These are phyloP conservation scores for Typhlomys cinereus DNA, from an alignment of 2,113 vertebrate genomes.

Conservation along the genomic window DNA sequence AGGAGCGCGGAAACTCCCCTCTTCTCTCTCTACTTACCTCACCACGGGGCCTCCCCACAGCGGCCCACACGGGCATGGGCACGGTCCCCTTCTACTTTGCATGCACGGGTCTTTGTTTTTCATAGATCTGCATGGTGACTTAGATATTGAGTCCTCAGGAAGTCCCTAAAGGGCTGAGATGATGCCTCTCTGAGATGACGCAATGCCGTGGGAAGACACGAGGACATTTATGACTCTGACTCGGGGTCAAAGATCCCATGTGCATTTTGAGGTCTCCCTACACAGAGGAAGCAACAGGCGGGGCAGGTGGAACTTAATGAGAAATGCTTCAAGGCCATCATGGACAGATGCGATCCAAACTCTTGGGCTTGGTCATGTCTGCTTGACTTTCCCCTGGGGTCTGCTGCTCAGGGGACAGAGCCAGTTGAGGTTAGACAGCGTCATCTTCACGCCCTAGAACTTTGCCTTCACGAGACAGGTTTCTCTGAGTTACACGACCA, in stretches of 20 bases:
- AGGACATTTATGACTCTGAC: not conserved
- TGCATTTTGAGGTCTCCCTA: not conserved
- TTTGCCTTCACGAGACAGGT: not conserved
- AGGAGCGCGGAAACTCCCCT: not conserved
- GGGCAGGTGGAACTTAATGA: not conserved
- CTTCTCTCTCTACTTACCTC: not conserved
- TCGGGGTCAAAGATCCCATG: not conserved
- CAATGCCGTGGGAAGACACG: not conserved
- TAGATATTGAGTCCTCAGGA: not conserved
- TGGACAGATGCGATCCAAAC: not conserved
- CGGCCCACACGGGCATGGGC: rapidly evolving
- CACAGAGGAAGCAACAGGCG: not conserved
- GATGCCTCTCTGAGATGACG: not conserved
- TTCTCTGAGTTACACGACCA: not conserved
- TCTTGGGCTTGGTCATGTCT: not conserved
- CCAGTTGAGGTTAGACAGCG: not conserved
- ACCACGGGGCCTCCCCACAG: not conserved
- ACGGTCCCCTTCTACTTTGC: not conserved
- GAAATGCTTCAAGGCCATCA: not conserved
- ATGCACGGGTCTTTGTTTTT: not conserved
- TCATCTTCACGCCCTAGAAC: not conserved
- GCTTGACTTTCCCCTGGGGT: not conserved
- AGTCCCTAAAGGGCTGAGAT: not conserved
- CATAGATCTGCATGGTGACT: not conserved
- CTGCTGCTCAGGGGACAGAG: not conserved